Evolutionary conservation across 2,113 vertebrate genomes (phyloP).

Genomic region (Clupea harengus): DNA sequence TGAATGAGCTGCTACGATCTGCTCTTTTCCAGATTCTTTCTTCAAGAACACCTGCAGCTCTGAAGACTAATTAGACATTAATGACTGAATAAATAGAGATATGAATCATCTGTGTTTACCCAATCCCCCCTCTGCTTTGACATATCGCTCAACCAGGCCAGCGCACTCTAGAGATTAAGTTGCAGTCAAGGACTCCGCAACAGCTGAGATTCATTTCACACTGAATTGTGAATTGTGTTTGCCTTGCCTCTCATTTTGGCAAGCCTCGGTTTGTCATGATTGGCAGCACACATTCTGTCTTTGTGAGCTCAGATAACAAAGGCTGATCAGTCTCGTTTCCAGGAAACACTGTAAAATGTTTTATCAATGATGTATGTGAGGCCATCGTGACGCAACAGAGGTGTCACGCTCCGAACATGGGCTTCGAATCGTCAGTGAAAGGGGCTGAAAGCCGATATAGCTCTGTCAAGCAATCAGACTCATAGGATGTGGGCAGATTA

Average conservation of each 20-base stretch:
- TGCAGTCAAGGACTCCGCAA: slow-evolving; percentile 10
- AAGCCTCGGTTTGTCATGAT: background rate
- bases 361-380: background rate
- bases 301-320: background rate
- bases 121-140: slow-evolving; percentile 22
- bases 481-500: background rate
- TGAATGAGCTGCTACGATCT: background rate
- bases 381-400: background rate
- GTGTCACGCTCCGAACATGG: background rate
- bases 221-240: background rate
- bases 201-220: background rate
- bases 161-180: slow-evolving; percentile 13
- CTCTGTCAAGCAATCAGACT: background rate
- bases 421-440: background rate
- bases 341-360: background rate
- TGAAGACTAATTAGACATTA: slow-evolving; percentile 41
- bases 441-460: background rate
- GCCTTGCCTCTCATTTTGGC: background rate
- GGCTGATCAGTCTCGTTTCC: background rate
- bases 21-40: slow-evolving; percentile 22
- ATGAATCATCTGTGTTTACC: slow-evolving; percentile 47
- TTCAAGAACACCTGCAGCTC: slow-evolving; percentile 42
- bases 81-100: slow-evolving; percentile 45
- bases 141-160: slow-evolving; percentile 11
- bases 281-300: no score